phyloP scores from a whole-genome alignment of 2,113 vertebrate species.

The Pogona vitticeps region DNA sequence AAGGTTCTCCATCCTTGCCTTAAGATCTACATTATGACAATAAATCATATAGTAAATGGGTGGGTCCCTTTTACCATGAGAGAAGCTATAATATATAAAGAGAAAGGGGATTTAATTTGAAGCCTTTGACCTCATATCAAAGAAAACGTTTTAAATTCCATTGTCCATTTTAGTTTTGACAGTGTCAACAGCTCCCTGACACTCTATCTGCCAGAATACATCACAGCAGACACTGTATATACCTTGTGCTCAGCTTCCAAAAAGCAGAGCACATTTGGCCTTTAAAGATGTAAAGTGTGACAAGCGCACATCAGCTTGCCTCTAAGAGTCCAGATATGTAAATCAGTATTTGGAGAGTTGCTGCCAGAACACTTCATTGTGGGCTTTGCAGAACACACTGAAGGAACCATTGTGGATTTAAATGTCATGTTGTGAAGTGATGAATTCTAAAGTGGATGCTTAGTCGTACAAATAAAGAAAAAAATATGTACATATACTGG shows the following conservation, averaged over 20 bases:
- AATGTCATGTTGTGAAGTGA: conserved; percentile 20
- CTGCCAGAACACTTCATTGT: neutral
- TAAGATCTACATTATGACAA: neutral
- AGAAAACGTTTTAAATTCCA: neutral
- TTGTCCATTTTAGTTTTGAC: conserved; percentile 20
- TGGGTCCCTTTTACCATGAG: neutral
- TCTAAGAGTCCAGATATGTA: neutral
- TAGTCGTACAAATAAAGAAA: neutral
- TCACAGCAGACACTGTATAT: neutral
- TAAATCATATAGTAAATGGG: neutral
- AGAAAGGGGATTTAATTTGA: neutral
- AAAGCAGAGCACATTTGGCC: neutral
- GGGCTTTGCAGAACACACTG: neutral
- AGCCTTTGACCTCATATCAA: neutral
- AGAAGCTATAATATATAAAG: neutral
- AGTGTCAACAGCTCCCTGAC: conserved; percentile 10
- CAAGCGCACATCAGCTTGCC: neutral
- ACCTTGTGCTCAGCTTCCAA: neutral
- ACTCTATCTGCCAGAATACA: neutral
- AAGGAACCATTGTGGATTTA: neutral
- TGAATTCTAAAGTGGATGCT: neutral
- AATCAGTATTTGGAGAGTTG: neutral
- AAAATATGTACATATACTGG: neutral
- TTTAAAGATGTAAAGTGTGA: conserved; percentile 1
- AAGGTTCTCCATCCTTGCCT: too few species aligned